Evolutionary conservation across 1,140 invertebrate species (phyloP).

Genomic region (Augochlora pura): DNA sequence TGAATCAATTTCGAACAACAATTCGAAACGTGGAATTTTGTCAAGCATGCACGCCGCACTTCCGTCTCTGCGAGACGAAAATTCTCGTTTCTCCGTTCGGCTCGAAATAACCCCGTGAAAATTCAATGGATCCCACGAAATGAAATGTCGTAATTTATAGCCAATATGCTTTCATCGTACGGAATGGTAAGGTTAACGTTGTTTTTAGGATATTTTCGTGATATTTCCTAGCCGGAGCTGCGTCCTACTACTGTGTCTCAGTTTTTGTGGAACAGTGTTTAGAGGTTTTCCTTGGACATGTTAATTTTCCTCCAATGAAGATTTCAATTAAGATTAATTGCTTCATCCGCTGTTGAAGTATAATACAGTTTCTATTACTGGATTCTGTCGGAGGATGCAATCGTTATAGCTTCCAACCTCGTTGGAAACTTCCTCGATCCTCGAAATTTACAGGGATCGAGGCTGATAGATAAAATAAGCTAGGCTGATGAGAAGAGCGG

Average conservation of each 20-base stretch:
- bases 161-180: not conserved
- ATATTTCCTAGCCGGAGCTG: too few relatives aligned
- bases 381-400: not conserved
- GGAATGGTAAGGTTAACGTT: not conserved
- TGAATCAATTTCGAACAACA: constrained; percentile 12
- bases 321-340: not conserved
- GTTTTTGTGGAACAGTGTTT: not conserved
- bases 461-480: not conserved
- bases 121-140: too few relatives aligned
- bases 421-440: not conserved
- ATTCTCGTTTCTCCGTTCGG: too few relatives aligned
- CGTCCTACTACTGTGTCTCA: too few relatives aligned
- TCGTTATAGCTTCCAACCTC: not conserved
- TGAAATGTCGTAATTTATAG: not conserved
- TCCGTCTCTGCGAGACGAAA: not conserved
- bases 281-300: not conserved
- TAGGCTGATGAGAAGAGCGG: not conserved
- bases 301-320: not conserved
- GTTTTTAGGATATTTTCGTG: too few relatives aligned
- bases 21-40: not conserved
- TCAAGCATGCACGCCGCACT: not conserved
- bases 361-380: not conserved
- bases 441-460: not conserved
- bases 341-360: not conserved
- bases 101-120: not conserved